Evolutionary conservation across 2,797 vertebrate species (phyloP).

Genomic region (Craterocephalus amniculus): DNA sequence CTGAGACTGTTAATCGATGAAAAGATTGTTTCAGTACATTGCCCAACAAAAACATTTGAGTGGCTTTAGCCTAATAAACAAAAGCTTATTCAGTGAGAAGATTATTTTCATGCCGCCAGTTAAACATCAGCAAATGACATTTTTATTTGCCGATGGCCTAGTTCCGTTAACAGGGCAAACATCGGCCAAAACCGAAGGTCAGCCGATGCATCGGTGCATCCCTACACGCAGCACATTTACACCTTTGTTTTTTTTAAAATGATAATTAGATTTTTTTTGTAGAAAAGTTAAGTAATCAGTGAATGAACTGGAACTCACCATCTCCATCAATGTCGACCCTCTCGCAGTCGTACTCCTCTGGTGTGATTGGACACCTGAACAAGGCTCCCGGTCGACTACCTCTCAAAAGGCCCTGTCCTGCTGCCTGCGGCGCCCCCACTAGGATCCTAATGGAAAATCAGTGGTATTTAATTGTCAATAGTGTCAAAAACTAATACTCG

Average conservation of each 20-base stretch:
- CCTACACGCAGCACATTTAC: no score
- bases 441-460: conserved; percentile 84
- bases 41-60: no score
- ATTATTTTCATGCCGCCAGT: no score
- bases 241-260: background rate
- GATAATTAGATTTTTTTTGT: background rate
- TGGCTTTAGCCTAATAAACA: no score
- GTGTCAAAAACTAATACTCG: background rate
- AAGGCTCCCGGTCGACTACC: conserved; percentile 90
- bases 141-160: no score
- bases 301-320: conserved; percentile 73
- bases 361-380: conserved; percentile 91
- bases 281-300: background rate
- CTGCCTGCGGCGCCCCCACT: conserved; percentile 90
- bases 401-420: conserved; percentile 80
- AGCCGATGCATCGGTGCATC: no score
- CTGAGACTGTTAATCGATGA: no score
- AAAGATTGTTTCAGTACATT: no score
- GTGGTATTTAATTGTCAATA: background rate
- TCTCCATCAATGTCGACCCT: conserved; percentile 90
- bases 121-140: no score
- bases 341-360: conserved; percentile 88
- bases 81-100: no score
- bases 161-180: no score
- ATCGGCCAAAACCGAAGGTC: no score